Base-by-base conservation (phyloP, 2,113 vertebrate genomes). In the Leptobrachium leishanense region DNA sequence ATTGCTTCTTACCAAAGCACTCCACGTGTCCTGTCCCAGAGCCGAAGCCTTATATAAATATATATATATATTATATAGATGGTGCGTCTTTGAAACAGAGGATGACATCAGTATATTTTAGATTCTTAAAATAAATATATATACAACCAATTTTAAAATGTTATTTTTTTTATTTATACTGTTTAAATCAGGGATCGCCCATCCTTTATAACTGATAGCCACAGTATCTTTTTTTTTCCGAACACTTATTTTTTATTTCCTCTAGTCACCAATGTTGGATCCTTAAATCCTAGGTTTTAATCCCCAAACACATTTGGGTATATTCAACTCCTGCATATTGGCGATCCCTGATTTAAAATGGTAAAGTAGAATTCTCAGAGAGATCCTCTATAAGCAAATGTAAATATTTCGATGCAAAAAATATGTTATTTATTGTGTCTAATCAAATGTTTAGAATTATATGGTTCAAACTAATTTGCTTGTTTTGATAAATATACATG, bases 401-500 rank as follows among this genome's bases (percentile, higher is more conserved):
- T 80, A 80, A 80, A 80, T 80, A 80, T 12, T 20, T 8, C 68
- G 55, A 31, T 68, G 71, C 71, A 44, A 57, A 79, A 31, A 31
- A 67, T 55, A 66, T 80, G 77, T 80, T 80, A 80, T 80, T 80
- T 80, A 80, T 80, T 80, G 71, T 74, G 77, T 80, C 77, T 80
- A 80, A 80, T 80, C 71, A 46, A 80, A 73, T 40, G 77, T 74
- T 68, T 68, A 74, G 77, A 74, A 74, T 43, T 46, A 74, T 74
- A 74, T 43, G 50, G 73, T 67, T 42, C 39, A n/a, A 74, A 80
- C 77, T 80, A 74, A 80, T 80, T 57, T 62, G 77, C 77, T 80
- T 74, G 70, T 74, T 80, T 68, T 80, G 20, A 73, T 74, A 80
- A 53, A 74, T 77, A 68, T 77, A 70, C 72, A 79, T 79, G 72